Evolutionary conservation across 2,888 invertebrate genomes (phyloP).

Genomic region (Molanna angustata): DNA sequence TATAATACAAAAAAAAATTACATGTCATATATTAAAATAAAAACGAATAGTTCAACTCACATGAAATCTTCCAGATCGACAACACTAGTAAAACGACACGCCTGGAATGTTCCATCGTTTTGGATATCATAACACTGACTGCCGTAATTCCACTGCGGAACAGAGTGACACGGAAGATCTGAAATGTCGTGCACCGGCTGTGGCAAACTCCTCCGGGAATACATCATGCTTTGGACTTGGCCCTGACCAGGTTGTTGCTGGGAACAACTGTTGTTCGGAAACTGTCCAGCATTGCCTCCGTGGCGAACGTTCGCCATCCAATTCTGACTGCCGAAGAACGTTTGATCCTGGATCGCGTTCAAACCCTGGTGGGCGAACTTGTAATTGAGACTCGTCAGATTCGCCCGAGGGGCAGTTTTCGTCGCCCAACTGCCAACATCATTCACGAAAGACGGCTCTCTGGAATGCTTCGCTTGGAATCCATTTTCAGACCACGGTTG

Average conservation of each 20-base stretch:
- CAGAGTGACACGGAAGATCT: constrained; percentile 51
- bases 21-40: no score
- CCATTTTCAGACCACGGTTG: no score
- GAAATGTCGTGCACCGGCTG: constrained; percentile 30
- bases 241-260: no score
- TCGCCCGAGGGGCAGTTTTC: neutral
- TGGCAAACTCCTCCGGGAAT: constrained; percentile 33
- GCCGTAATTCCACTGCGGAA: constrained; percentile 58
- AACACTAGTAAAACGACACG: constrained; percentile 64
- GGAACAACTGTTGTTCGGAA: neutral
- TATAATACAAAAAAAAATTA: neutral
- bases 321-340: constrained; percentile 10
- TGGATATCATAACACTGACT: constrained; percentile 65
- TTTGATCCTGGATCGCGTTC: constrained; percentile 20
- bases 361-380: constrained; percentile 17
- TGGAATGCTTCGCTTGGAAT: no score
- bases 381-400: constrained; percentile 13
- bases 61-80: constrained; percentile 74
- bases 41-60: constrained; percentile 52
- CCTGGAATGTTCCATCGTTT: constrained; percentile 51
- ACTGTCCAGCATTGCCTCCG: constrained; percentile 2
- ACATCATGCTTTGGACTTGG: constrained; percentile 31
- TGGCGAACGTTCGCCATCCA: constrained; percentile 1
- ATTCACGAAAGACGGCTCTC: no score
- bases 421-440: no score